Evolutionary conservation across 2,113 vertebrate genomes (phyloP).

Genomic region (Neolamprologus devosi): DNA sequence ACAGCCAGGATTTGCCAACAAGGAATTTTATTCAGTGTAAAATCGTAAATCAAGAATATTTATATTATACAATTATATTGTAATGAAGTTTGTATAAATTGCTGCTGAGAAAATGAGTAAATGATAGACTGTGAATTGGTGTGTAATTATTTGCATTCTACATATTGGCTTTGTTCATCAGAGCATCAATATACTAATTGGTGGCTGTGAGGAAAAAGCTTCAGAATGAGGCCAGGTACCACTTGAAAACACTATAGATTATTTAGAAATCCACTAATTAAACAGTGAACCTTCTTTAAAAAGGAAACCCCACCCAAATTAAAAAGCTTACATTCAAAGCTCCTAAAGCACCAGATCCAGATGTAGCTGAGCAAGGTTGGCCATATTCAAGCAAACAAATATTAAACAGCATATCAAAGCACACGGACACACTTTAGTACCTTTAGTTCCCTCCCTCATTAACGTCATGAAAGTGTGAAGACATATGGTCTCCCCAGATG

Average conservation of each 20-base stretch:
- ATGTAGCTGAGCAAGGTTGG: neutral
- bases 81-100: neutral
- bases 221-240: neutral
- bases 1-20: neutral
- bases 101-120: neutral
- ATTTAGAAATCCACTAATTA: neutral
- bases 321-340: neutral
- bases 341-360: neutral
- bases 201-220: neutral
- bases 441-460: slow-evolving; percentile 11
- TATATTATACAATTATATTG: neutral
- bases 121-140: neutral
- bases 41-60: neutral
- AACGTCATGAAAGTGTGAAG: slow-evolving; percentile 1
- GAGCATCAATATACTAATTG: neutral
- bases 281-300: neutral
- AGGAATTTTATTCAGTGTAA: neutral
- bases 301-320: neutral
- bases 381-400: neutral
- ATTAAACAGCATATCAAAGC: neutral
- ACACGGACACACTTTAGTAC: neutral
- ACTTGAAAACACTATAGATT: neutral
- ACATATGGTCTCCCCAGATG: slow-evolving; percentile 46
- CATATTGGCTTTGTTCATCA: neutral
- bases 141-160: neutral